Base-by-base conservation (phyloP, 2,113 vertebrate species). In the Talpa occidentalis region DNA sequence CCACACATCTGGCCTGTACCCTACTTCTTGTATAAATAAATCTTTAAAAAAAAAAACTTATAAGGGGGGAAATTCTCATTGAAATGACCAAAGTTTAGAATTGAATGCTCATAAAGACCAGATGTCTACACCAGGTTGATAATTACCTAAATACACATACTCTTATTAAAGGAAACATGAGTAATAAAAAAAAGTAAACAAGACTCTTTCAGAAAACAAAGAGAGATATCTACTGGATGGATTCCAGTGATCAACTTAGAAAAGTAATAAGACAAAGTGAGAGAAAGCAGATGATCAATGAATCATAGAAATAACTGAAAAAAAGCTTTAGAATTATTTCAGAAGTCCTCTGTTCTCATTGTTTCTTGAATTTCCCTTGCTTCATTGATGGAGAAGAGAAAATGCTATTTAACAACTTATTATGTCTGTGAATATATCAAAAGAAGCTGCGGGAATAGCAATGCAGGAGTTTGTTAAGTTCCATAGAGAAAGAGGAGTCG, bases 51-150 rank as follows among this genome's bases (percentile, higher is more conserved):
- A n/a, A n/a, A n/a, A n/a, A n/a, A n/a, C n/a, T n/a, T n/a, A n/a
- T 54, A 88, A 91, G 88, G 60, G 66, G 60, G 49, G n/a, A 90
- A 94, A 79, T 73, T 35, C 54, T 72, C 49, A 66, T 26, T 28
- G 40, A 90, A 96, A 92, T 42, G 47, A 80, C 59, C 70, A 42
- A 87, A 92, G 81, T 77, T 96, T 60, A 67, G 79, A 82, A 93
- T 10, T 21, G n/a, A 85, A 72, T 74, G 56, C 73, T 11, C 78
- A 79, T 37, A 21, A 93, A 85, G 47, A 74, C 19, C 80, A 62
- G 35, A 47, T 56, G 17, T 90, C 79, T 62, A 86, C 17, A 11
- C 15, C 47, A 54, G 59, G 17, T 54, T 66, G 30, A 30, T 16
- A 77, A 74, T 69, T 52, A 87, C 37, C 32, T 81, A 81, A 85